These are phyloP conservation scores for Calidris pugnax DNA, from an alignment of 2,113 vertebrate genomes.

Conservation along the genomic window DNA sequence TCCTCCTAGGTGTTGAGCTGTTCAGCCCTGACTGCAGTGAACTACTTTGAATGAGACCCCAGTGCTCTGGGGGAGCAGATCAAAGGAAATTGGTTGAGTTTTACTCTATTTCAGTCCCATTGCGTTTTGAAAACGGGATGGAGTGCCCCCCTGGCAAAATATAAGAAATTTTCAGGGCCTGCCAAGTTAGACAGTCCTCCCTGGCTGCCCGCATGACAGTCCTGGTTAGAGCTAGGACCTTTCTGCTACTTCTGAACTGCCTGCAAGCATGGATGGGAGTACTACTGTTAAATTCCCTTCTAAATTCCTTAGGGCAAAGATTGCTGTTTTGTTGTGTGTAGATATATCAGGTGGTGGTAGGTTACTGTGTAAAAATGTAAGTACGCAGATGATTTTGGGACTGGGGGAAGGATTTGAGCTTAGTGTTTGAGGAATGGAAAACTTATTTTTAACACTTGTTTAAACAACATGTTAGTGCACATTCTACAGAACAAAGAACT, in stretches of 20 bases:
- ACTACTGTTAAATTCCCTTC: background rate
- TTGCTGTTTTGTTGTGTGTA: background rate
- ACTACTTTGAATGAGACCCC: background rate
- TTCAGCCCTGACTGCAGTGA: background rate
- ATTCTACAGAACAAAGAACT: background rate
- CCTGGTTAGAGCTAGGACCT: background rate
- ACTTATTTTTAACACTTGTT: background rate
- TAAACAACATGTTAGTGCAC: background rate
- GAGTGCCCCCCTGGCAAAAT: background rate
- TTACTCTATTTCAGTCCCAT: background rate
- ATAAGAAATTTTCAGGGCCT: background rate
- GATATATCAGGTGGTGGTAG: background rate
- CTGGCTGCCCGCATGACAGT: background rate
- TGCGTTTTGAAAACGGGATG: background rate
- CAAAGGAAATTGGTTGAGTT: background rate
- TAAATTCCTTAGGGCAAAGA: background rate
- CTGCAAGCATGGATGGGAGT: background rate
- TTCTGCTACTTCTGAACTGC: background rate
- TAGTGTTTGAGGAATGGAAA: background rate
- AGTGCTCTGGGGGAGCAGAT: background rate
- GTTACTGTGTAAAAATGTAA: background rate
- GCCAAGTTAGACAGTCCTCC: background rate
- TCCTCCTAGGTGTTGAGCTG: background rate
- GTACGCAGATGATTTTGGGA: background rate
- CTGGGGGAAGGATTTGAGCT: background rate